These are phyloP conservation scores for Buceros bicornis DNA, from an alignment of 2,797 vertebrate genomes.

Conservation along the genomic window DNA sequence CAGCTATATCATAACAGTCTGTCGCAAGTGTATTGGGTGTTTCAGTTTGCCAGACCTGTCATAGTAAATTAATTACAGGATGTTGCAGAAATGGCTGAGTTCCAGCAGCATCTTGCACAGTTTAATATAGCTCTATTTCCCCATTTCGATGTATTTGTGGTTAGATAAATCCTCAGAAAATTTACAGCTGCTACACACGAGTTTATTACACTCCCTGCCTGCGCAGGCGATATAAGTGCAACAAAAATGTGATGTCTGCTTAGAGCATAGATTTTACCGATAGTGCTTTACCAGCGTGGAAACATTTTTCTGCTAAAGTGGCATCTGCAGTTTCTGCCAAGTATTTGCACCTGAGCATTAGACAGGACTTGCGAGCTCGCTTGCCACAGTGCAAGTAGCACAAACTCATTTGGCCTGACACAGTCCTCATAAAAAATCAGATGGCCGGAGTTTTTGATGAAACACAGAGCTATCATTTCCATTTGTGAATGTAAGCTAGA, in stretches of 20 bases:
- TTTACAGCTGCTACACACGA: constrained; percentile 91
- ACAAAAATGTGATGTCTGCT: constrained; percentile 81
- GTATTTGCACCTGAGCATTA: constrained; percentile 12
- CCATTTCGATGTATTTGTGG: constrained; percentile 96
- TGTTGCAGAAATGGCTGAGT: constrained; percentile 97
- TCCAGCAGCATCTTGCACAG: constrained; percentile 88
- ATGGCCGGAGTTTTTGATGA: not conserved
- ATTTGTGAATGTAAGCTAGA: not conserved
- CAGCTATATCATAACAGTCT: constrained; percentile 83
- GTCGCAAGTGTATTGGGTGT: constrained; percentile 96
- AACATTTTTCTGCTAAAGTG: constrained; percentile 67
- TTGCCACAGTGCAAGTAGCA: not conserved
- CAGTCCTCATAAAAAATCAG: not conserved
- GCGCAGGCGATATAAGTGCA: constrained; percentile 81
- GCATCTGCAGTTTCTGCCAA: constrained; percentile 43
- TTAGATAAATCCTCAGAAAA: constrained; percentile 92
- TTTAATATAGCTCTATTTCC: constrained; percentile 97
- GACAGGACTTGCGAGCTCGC: constrained; percentile 1
- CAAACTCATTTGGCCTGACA: not conserved
- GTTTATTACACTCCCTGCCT: constrained; percentile 88
- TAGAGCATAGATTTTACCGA: constrained; percentile 80
- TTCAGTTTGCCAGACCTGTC: constrained; percentile 99
- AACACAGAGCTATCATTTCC: not conserved
- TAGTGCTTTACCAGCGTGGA: constrained; percentile 72
- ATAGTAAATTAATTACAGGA: constrained; percentile 99